Conservation (phyloP, 2,888 invertebrate species). For the Conus canariensis region DNA sequence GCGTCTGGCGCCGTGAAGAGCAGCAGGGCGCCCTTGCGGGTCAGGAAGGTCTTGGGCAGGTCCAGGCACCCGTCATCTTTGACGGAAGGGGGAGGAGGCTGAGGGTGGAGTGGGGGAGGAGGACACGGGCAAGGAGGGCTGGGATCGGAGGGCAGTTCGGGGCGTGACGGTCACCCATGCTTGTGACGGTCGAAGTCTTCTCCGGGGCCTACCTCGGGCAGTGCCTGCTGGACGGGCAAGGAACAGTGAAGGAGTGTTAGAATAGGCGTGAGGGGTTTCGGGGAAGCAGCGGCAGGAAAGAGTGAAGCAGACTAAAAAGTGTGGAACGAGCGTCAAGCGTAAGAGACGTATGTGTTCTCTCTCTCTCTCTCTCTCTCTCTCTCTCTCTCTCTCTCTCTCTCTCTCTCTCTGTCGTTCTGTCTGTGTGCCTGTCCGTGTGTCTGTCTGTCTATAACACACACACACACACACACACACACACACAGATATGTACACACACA, state of each 20-base stretch:
- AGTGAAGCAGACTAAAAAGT: too few species aligned
- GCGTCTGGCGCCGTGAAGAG: slow-evolving; percentile 62
- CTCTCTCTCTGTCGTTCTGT: too few species aligned
- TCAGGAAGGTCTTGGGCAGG: slow-evolving; percentile 73
- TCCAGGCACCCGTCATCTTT: slow-evolving; percentile 58
- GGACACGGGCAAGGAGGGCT: slow-evolving; percentile 46
- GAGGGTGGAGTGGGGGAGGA: slow-evolving; percentile 40
- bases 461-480: too few species aligned
- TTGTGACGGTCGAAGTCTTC: slow-evolving; percentile 54
- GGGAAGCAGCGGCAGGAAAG: too few species aligned
- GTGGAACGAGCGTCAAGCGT: too few species aligned
- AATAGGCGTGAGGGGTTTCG: too few species aligned
- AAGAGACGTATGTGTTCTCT: too few species aligned
- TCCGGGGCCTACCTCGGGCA: slow-evolving; percentile 33
- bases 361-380: too few species aligned
- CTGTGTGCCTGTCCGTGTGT: too few species aligned
- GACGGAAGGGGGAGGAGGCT: slow-evolving; percentile 33
- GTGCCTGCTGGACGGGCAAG: background rate
- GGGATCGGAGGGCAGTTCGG: background rate
- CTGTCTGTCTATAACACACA: too few species aligned
- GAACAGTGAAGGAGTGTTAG: background rate
- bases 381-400: too few species aligned
- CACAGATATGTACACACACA: too few species aligned
- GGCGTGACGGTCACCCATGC: slow-evolving; percentile 72
- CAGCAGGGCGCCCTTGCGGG: slow-evolving; percentile 69